These are phyloP conservation scores for Pseudomyrmex cubaensis DNA, from an alignment of 1,140 invertebrate genomes.

Conservation along the genomic window DNA sequence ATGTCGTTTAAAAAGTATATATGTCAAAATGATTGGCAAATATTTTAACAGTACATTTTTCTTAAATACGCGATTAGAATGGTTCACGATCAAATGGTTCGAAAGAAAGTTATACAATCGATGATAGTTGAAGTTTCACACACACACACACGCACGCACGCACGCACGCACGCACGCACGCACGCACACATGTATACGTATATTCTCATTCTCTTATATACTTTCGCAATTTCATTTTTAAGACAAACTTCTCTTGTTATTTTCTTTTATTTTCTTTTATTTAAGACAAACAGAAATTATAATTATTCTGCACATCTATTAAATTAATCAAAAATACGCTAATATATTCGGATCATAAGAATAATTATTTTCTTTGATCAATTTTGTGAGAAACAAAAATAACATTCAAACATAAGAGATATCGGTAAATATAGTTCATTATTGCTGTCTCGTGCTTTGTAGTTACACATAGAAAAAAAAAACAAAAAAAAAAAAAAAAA, in stretches of 20 bases:
- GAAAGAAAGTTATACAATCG: background rate
- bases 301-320: background rate
- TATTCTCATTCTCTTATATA: background rate
- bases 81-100: background rate
- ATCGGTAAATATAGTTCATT: background rate
- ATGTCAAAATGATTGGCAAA: too few relatives aligned
- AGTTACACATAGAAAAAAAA: background rate
- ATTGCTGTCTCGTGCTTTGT: background rate
- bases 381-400: background rate
- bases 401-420: background rate
- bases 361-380: background rate
- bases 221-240: too few relatives aligned
- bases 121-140: background rate
- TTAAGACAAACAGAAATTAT: background rate
- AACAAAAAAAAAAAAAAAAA: constrained; percentile 12
- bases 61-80: constrained; percentile 34
- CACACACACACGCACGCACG: too few relatives aligned
- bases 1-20: too few relatives aligned
- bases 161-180: too few relatives aligned
- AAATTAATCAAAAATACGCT: too few relatives aligned
- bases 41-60: constrained; percentile 9
- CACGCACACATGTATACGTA: background rate
- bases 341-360: too few relatives aligned
- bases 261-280: too few relatives aligned
- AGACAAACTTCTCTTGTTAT: too few relatives aligned